Evolutionary conservation across 2,797 vertebrate genomes (phyloP).

Genomic region (Acanthornis magna): DNA sequence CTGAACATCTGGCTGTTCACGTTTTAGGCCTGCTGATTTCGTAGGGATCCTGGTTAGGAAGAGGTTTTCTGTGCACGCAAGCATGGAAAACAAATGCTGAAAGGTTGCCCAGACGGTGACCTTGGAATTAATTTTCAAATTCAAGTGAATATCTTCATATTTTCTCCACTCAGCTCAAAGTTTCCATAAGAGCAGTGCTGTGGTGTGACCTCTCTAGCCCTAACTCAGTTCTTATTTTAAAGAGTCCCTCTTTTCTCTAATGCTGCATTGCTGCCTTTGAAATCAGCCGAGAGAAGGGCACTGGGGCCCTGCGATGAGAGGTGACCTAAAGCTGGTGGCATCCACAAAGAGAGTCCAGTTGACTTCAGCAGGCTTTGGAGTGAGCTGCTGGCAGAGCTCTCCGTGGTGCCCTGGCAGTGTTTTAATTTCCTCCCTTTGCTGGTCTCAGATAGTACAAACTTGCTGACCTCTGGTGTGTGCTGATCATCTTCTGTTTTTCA

Average conservation of each 20-base stretch:
- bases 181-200: background rate
- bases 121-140: conserved; percentile 17
- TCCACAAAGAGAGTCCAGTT: background rate
- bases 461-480: background rate
- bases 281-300: background rate
- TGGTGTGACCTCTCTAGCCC: background rate
- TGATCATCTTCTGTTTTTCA: background rate
- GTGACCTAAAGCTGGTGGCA: background rate
- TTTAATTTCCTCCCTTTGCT: background rate
- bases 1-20: conserved; percentile 26
- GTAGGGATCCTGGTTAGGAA: background rate
- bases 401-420: fast-evolving
- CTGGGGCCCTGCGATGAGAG: background rate
- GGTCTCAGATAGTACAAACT: background rate
- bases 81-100: background rate
- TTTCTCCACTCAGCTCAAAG: background rate
- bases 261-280: background rate
- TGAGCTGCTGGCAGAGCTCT: background rate
- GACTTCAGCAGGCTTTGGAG: background rate
- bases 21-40: background rate
- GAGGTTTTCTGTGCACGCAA: background rate
- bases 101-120: background rate
- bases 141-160: background rate
- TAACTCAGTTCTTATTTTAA: background rate
- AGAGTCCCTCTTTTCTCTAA: background rate